Conservation (phyloP, 2,888 invertebrate species). For the Physocephala rufipes region DNA sequence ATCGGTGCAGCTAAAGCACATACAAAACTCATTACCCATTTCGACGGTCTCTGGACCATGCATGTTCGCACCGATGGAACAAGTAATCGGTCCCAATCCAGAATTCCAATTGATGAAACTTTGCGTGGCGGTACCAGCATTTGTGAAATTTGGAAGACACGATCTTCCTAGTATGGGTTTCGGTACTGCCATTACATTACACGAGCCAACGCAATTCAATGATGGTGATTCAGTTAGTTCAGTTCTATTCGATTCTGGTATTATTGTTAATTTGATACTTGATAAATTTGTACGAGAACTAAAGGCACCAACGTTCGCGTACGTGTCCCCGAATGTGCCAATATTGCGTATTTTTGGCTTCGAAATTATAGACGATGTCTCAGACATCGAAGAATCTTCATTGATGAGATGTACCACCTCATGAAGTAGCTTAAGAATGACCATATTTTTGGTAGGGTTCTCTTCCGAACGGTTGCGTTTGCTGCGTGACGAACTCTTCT, state of each 20-base stretch:
- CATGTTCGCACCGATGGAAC: background rate
- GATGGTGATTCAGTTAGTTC: constrained; percentile 20
- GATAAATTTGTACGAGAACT: constrained; percentile 33
- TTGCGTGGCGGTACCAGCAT: constrained; percentile 18
- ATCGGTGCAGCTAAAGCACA: background rate
- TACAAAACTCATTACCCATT: background rate
- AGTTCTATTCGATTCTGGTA: constrained; percentile 18
- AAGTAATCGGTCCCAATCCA: constrained; percentile 11
- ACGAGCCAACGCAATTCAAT: background rate
- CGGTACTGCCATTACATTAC: background rate
- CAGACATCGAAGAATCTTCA: constrained; percentile 29
- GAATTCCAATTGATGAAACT: constrained; percentile 25
- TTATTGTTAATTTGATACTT: constrained; percentile 31
- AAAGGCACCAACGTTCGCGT: constrained; percentile 30
- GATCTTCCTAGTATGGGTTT: background rate
- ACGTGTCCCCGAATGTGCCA: constrained; percentile 16
- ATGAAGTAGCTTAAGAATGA: constrained; percentile 42
- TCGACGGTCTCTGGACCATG: background rate
- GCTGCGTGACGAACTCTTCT: background rate
- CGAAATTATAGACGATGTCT: background rate
- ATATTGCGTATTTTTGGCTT: constrained; percentile 38
- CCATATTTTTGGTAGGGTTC: constrained; percentile 17
- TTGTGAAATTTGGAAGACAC: background rate
- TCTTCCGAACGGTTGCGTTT: background rate
- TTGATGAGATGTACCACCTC: constrained; percentile 42